These are phyloP conservation scores for Cossypha dichroa DNA, from an alignment of 2,797 vertebrate genomes.

Conservation along the genomic window DNA sequence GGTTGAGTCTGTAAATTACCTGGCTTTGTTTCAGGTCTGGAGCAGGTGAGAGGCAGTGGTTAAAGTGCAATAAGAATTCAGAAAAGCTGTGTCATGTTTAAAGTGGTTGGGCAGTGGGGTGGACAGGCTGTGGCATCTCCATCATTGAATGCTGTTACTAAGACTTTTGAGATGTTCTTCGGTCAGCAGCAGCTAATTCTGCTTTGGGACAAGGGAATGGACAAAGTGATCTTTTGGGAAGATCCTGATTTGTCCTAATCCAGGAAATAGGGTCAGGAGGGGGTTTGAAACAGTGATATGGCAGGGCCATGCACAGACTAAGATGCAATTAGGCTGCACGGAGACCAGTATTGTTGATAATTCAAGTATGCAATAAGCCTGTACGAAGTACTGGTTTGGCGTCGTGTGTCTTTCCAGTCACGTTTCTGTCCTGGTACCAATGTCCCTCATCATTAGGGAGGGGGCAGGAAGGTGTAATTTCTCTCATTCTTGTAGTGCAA, in stretches of 20 bases:
- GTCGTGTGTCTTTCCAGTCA: fast-evolving
- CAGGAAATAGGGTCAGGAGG: background rate
- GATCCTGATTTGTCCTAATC: background rate
- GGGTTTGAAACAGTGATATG: background rate
- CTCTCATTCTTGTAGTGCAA: background rate
- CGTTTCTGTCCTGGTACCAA: background rate
- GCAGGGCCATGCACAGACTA: background rate
- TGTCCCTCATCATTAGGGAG: background rate
- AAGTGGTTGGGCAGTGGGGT: background rate
- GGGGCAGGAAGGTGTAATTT: background rate
- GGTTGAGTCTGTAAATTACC: background rate
- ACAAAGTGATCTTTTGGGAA: background rate
- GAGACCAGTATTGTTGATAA: background rate
- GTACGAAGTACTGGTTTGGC: background rate
- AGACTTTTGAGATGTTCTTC: background rate
- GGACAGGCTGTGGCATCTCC: background rate
- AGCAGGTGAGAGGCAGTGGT: background rate
- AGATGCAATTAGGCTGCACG: background rate
- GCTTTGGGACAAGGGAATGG: background rate
- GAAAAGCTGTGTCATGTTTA: background rate
- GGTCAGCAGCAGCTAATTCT: background rate
- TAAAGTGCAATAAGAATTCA: background rate
- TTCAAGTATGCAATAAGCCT: background rate
- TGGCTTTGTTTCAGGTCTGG: background rate
- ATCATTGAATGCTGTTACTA: fast-evolving